Conservation (phyloP, 2,113 vertebrate genomes). For the Aspidoscelis tigris region DNA sequence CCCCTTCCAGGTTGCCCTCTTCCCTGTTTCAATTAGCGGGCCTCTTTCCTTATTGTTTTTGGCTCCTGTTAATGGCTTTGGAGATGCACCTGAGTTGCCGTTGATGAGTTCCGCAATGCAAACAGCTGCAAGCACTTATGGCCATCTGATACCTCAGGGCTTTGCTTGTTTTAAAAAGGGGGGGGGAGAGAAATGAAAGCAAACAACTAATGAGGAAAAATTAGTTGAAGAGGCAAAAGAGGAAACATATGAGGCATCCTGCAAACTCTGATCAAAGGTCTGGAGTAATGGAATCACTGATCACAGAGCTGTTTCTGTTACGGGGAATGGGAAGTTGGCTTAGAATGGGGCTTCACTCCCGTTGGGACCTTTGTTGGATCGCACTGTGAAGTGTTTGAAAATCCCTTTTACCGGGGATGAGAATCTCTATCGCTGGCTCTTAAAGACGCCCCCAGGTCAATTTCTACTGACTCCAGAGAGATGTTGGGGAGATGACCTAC, state of each 20-base stretch:
- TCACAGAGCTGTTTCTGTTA: not conserved
- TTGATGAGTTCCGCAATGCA: conserved; percentile 27
- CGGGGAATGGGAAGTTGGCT: no score
- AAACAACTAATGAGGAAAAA: conserved; percentile 22
- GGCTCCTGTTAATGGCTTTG: not conserved
- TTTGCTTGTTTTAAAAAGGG: not conserved
- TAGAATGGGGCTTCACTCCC: no score
- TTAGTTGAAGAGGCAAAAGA: not conserved
- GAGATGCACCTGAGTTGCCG: conserved; percentile 27
- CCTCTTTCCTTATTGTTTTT: not conserved
- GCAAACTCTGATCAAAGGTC: not conserved
- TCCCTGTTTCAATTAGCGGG: not conserved
- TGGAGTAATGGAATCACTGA: not conserved
- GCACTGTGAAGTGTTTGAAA: no score
- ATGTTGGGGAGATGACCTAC: no score
- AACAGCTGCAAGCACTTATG: conserved; percentile 39
- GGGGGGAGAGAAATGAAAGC: not conserved
- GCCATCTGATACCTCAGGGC: conserved; percentile 5
- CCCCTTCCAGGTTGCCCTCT: not conserved
- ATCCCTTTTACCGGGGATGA: no score
- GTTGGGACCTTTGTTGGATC: no score
- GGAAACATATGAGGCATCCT: not conserved
- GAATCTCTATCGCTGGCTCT: no score
- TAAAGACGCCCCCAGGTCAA: no score
- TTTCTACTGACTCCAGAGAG: no score